Conservation (phyloP, 2,888 invertebrate species). For the Drosophila leonis region DNA sequence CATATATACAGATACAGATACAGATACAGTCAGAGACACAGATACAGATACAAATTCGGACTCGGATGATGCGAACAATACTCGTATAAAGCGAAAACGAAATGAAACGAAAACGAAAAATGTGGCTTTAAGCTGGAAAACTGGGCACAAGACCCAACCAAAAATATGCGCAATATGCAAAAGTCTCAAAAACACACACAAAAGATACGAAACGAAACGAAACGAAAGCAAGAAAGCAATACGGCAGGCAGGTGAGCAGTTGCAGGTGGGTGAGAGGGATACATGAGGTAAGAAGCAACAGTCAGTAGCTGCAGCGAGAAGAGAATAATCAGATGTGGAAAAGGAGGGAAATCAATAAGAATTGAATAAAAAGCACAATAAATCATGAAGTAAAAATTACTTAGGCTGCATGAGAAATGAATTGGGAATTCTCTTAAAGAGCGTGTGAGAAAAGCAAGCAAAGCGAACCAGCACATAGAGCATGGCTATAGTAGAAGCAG, state of each 20-base stretch:
- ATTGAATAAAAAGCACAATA: conserved; percentile 38
- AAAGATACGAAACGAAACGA: conserved; percentile 33
- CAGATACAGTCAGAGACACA: conserved; percentile 19
- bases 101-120: conserved; percentile 37
- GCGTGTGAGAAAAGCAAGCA: conserved; percentile 35
- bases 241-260: conserved; percentile 29
- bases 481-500: not conserved
- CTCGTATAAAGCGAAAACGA: conserved; percentile 40
- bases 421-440: conserved; percentile 33
- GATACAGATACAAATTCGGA: conserved; percentile 17
- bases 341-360: conserved; percentile 44
- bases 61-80: conserved; percentile 41
- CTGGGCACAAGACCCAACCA: conserved; percentile 33
- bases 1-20: conserved; percentile 16
- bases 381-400: conserved; percentile 47
- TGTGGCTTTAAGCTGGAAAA: conserved; percentile 62
- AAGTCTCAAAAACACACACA: conserved; percentile 31
- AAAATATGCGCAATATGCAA: conserved; percentile 73
- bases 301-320: conserved; percentile 31
- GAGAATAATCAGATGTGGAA: conserved; percentile 2
- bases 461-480: conserved; percentile 11
- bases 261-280: not conserved
- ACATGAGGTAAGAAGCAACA: conserved; percentile 6
- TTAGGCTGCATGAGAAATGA: conserved; percentile 58
- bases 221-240: conserved; percentile 10